Evolutionary conservation across 2,888 invertebrate genomes (phyloP), one percentile per base, ranked within the genome.

Genomic region (Cheilosia urbana): DNA sequence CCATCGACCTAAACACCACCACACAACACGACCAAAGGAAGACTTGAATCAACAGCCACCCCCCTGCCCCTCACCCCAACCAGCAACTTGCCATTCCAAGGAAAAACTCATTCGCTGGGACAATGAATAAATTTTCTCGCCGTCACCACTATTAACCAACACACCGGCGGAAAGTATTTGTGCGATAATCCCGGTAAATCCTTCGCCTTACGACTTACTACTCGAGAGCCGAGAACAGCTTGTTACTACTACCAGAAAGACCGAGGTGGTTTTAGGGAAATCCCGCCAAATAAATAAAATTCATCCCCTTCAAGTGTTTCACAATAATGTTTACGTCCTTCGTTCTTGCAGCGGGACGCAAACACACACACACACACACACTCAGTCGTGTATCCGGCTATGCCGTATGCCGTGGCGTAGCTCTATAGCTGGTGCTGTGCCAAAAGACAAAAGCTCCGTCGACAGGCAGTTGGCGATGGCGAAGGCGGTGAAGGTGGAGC

Each of bases 231-330:
- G 63, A 21, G 51, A 55, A 62, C 78, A 78, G 83, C 78, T 73
- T 78, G 83, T 71, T 83, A 66, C 66, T 78, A 37, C 69, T 21
- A 34, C 27, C 66, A 55, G 57, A 60, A 42, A 37, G 37, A 37
- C 4, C 4, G 37, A 19, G 42, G 66, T 47, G 62, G 85, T 40
- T 85, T 85, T 76, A 71, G 76, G 68, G 58, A 85, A 68, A 81
- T 85, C 81, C 81, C 85, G 85, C 85, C 81, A 81, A 85, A 85
- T 85, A 85, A 81, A 85, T 85, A 85, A 85, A 85, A 81, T 81
- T 85, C 85, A 85, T 85, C 76, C 85, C 81, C 63, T 81, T 81
- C 81, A 85, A 85, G 85, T 85, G 85, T 76, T 84, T 77, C 76
- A 81, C 76, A 77, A 85, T 77, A 81, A 85, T 80, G 76, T 81